These are phyloP conservation scores for Clunio marinus DNA, from an alignment of 2,888 invertebrate genomes.

Conservation along the genomic window DNA sequence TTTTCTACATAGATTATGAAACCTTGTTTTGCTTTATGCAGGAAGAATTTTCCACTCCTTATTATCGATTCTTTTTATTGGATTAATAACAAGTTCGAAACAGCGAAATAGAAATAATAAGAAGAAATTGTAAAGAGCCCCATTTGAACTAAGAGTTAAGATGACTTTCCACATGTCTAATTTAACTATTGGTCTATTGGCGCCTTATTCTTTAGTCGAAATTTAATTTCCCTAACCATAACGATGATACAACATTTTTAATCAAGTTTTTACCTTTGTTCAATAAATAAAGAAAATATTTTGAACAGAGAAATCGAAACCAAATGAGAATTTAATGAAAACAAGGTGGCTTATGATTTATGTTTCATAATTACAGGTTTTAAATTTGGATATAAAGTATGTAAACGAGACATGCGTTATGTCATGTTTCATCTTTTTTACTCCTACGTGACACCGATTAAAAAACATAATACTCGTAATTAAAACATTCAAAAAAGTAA, in stretches of 20 bases:
- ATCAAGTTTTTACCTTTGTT: not conserved
- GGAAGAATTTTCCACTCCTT: constrained; percentile 35
- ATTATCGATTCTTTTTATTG: constrained; percentile 20
- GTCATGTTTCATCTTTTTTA: not conserved
- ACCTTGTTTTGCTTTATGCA: not conserved
- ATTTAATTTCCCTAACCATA: not conserved
- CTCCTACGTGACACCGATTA: not conserved
- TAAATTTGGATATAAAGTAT: not conserved
- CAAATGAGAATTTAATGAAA: constrained; percentile 33
- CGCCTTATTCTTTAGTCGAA: constrained; percentile 12
- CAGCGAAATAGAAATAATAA: not conserved
- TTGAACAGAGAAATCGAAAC: not conserved
- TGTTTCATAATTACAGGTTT: constrained; percentile 33
- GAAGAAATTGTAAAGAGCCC: not conserved
- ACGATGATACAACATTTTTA: constrained; percentile 30
- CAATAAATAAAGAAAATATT: constrained; percentile 12
- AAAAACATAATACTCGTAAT: constrained; percentile 20
- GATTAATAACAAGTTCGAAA: not conserved
- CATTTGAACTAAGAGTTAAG: not conserved
- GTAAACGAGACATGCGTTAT: constrained; percentile 7
- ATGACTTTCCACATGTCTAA: constrained; percentile 15
- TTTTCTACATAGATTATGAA: constrained; percentile 18
- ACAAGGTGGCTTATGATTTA: constrained; percentile 39
- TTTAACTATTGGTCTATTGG: constrained; percentile 34
- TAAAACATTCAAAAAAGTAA: constrained; percentile 4